These are phyloP conservation scores for Tenthredo livida DNA, from an alignment of 2,888 invertebrate genomes.

Conservation along the genomic window DNA sequence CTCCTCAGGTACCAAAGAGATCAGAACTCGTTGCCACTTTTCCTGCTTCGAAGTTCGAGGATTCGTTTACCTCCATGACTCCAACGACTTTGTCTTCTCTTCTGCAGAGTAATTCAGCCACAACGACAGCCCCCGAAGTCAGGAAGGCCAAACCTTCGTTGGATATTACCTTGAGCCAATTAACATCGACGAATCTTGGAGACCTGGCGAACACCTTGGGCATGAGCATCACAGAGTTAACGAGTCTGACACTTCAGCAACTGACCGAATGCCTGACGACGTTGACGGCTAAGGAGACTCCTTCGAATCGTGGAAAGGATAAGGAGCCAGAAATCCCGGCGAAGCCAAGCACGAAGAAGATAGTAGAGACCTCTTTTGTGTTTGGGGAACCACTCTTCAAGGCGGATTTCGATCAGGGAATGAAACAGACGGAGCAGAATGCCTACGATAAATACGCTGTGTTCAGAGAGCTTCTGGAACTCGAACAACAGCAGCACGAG, in stretches of 20 bases:
- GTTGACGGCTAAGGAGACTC: constrained; percentile 70
- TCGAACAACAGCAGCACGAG: constrained; percentile 79
- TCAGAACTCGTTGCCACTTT: constrained; percentile 61
- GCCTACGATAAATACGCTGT: constrained; percentile 92
- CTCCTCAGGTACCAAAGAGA: constrained; percentile 67
- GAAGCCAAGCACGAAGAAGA: constrained; percentile 82
- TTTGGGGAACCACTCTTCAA: constrained; percentile 81
- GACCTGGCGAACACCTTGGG: constrained; percentile 88
- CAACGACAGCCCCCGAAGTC: constrained; percentile 55
- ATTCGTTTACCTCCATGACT: constrained; percentile 71
- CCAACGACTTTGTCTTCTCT: constrained; percentile 67
- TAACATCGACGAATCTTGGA: constrained; percentile 90
- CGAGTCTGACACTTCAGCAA: constrained; percentile 93
- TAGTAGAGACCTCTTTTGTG: constrained; percentile 62
- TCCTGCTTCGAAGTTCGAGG: constrained; percentile 70
- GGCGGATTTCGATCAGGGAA: constrained; percentile 84
- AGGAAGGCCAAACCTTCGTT: constrained; percentile 76
- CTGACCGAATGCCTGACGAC: constrained; percentile 88
- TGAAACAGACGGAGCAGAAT: constrained; percentile 78
- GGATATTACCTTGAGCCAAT: constrained; percentile 90
- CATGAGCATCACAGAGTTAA: constrained; percentile 88
- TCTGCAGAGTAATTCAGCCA: constrained; percentile 67
- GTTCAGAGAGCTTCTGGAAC: constrained; percentile 90
- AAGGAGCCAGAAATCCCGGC: constrained; percentile 62
- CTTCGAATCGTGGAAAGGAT: constrained; percentile 68